Evolutionary conservation across 1,140 invertebrate species (phyloP).

Genomic region (Macrobrachium nipponense): DNA sequence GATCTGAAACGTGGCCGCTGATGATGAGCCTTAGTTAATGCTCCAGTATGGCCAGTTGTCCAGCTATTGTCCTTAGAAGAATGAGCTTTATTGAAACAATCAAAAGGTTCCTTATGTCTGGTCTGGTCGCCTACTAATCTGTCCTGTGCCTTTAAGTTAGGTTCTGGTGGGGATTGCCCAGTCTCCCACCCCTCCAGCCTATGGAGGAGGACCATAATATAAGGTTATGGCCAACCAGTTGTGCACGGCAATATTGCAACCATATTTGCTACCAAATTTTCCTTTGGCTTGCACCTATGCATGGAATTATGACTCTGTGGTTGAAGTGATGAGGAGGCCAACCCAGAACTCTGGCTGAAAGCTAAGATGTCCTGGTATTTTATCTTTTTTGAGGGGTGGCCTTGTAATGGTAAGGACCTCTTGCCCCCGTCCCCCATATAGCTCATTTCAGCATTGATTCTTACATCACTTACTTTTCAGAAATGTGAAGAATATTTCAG

Average conservation of each 20-base stretch:
- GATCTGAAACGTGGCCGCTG: conserved; percentile 49
- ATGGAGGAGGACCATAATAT: conserved; percentile 27
- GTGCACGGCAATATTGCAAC: conserved; percentile 38
- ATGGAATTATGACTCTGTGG: conserved; percentile 52
- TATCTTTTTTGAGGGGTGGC: conserved; percentile 49
- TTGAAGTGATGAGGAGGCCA: conserved; percentile 43
- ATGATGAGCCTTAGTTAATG: conserved; percentile 53
- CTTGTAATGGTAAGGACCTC: conserved; percentile 37
- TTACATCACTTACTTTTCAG: background rate
- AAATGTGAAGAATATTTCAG: too few species aligned
- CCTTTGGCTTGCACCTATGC: conserved; percentile 58
- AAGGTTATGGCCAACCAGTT: conserved; percentile 54
- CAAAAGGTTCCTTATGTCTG: conserved; percentile 48
- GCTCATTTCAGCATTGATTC: conserved; percentile 16
- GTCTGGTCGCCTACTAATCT: conserved; percentile 53
- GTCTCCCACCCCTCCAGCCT: conserved; percentile 14
- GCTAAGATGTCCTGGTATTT: conserved; percentile 36
- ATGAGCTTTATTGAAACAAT: conserved; percentile 58
- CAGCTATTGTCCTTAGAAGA: conserved; percentile 53
- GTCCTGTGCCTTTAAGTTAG: conserved; percentile 46
- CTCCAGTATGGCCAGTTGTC: conserved; percentile 55
- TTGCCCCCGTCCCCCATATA: conserved; percentile 27
- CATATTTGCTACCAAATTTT: conserved; percentile 41
- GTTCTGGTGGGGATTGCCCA: conserved; percentile 11
- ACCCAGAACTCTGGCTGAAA: conserved; percentile 32